A percentile compares a stretch with the other conserved stretches of the same genome.
Conservation (phyloP, 1,140 invertebrate genomes). For the Anastrepha obliqua region DNA sequence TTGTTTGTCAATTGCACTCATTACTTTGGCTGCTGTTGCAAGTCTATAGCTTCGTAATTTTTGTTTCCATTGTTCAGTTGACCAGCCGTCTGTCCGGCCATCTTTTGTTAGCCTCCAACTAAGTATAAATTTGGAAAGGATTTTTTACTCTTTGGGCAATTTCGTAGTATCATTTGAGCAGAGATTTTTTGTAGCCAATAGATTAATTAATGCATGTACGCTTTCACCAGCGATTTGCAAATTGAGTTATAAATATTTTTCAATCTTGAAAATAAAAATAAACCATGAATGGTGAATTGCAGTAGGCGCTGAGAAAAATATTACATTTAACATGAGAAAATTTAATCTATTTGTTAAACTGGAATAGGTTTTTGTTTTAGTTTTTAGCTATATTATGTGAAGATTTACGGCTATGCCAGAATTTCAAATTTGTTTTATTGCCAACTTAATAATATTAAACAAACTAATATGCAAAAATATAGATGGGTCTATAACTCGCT, state of each 20-base stretch:
- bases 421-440: neutral
- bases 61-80: neutral
- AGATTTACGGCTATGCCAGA: neutral
- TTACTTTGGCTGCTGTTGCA: neutral
- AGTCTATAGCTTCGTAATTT: neutral
- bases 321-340: neutral
- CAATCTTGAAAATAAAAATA: neutral
- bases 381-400: neutral
- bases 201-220: neutral
- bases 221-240: conserved; percentile 9
- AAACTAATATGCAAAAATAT: too few species aligned
- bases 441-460: too few species aligned
- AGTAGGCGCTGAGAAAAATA: conserved; percentile 3
- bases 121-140: neutral
- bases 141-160: neutral
- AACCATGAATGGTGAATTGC: neutral
- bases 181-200: neutral
- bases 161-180: neutral
- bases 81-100: neutral
- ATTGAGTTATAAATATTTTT: neutral
- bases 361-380: neutral
- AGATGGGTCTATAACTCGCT: too few species aligned
- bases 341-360: neutral
- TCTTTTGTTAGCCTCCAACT: neutral
- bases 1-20: conserved; percentile 6